Percentiles rank a stretch among this genome's conserved stretches.
phyloP scores from a whole-genome alignment of 2,888 invertebrate species.

The Eristalis intricaria region DNA sequence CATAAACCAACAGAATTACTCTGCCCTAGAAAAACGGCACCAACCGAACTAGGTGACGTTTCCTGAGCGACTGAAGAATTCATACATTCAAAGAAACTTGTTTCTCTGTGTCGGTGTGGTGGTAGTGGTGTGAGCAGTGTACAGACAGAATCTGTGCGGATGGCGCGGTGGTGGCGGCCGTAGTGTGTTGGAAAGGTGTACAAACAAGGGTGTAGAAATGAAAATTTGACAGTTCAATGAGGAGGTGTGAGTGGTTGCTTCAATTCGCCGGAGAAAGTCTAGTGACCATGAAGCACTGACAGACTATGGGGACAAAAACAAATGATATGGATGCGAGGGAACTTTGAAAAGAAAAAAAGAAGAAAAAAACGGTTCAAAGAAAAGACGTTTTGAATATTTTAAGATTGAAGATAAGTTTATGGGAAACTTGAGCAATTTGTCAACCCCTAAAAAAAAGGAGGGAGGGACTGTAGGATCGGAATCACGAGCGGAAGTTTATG shows the following conservation, averaged over 20 bases:
- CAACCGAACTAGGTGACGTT: slow-evolving; percentile 70
- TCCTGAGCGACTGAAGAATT: slow-evolving; percentile 62
- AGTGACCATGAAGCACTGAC: not conserved
- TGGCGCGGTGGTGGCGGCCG: not conserved
- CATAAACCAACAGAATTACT: slow-evolving; percentile 15
- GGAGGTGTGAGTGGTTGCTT: slow-evolving; percentile 20
- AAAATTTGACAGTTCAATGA: slow-evolving; percentile 26
- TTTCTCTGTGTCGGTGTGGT: slow-evolving; percentile 8
- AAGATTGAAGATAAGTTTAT: not conserved
- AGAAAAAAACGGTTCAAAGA: not conserved
- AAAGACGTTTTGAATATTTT: not conserved
- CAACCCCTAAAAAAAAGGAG: too few relatives aligned
- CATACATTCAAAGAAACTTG: slow-evolving; percentile 60
- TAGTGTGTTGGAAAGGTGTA: not conserved
- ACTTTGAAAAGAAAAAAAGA: not conserved
- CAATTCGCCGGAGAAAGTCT: slow-evolving; percentile 62
- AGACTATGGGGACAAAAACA: not conserved
- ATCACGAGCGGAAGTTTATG: too few relatives aligned
- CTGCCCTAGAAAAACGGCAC: slow-evolving; percentile 63
- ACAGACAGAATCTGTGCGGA: too few relatives aligned
- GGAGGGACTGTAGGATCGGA: too few relatives aligned
- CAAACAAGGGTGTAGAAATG: not conserved
- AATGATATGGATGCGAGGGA: not conserved
- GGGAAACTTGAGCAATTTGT: too few relatives aligned
- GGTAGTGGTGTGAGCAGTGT: not conserved